A percentile compares a stretch with the other conserved stretches of the same genome.
Evolutionary conservation across 2,113 vertebrate species (phyloP).

Genomic region (Progne subis): DNA sequence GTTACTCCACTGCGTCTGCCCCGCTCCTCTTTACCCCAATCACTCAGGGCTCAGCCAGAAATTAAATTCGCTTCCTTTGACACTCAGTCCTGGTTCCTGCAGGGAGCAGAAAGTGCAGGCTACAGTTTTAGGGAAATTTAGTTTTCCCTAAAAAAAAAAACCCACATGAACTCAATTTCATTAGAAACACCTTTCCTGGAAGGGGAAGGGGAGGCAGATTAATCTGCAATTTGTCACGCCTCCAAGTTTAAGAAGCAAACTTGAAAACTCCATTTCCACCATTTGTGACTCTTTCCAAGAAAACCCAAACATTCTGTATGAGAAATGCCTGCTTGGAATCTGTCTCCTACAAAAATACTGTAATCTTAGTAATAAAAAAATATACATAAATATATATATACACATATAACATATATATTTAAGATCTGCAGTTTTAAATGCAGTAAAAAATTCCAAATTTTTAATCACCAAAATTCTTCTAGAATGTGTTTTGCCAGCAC

Average conservation of each 20-base stretch:
- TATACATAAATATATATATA: background rate
- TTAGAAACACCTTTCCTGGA: conserved; percentile 25
- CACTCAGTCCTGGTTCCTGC: background rate
- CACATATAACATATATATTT: too few species aligned
- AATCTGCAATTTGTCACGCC: background rate
- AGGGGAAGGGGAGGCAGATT: conserved; percentile 7
- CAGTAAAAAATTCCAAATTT: background rate
- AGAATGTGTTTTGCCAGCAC: background rate
- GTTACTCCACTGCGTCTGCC: background rate
- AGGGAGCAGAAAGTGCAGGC: conserved; percentile 3
- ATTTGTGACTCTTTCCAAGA: background rate
- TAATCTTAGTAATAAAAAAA: background rate
- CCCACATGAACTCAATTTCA: background rate
- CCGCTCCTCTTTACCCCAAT: background rate
- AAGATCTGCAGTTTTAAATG: background rate
- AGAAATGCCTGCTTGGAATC: background rate
- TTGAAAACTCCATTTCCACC: background rate
- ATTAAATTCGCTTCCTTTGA: background rate
- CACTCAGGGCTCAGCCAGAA: background rate
- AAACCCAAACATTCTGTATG: background rate
- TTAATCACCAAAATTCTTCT: background rate
- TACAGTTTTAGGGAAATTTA: background rate
- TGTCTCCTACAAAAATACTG: background rate
- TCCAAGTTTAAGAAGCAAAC: background rate
- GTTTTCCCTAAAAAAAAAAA: background rate